These are phyloP conservation scores for Pogona vitticeps DNA, from an alignment of 2,113 vertebrate species.

Conservation along the genomic window DNA sequence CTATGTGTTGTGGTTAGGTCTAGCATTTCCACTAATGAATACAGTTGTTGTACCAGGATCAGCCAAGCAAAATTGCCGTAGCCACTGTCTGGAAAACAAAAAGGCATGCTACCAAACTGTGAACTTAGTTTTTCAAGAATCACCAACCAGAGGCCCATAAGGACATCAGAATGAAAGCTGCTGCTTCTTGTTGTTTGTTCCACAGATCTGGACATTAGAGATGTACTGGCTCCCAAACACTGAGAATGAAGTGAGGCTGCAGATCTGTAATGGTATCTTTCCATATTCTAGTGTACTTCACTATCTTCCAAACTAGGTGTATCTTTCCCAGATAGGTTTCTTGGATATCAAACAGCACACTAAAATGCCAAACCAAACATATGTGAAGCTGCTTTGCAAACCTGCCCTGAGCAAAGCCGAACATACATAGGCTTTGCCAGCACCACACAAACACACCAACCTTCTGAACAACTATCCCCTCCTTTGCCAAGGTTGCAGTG, in stretches of 20 bases:
- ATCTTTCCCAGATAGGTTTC: neutral
- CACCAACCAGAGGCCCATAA: neutral
- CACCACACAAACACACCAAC: slow-evolving; percentile 67
- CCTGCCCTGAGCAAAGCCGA: neutral
- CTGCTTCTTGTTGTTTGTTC: neutral
- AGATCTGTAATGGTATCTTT: neutral
- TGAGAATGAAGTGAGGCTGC: neutral
- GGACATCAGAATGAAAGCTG: neutral
- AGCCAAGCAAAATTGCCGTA: neutral
- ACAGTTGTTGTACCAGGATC: neutral
- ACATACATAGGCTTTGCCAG: neutral
- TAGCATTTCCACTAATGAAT: neutral
- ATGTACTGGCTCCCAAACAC: slow-evolving; percentile 1
- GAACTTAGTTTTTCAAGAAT: neutral
- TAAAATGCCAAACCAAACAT: slow-evolving; percentile 9
- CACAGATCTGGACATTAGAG: neutral
- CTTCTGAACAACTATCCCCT: slow-evolving; percentile 86
- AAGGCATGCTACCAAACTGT: too few species aligned
- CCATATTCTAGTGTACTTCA: neutral
- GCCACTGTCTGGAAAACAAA: neutral
- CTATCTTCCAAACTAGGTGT: neutral
- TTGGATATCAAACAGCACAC: neutral
- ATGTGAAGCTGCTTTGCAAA: neutral
- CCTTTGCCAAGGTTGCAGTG: slow-evolving; percentile 89
- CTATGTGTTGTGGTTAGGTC: neutral